Conservation (phyloP, 2,113 vertebrate genomes). For the Tretioscincus oriximinensis region DNA sequence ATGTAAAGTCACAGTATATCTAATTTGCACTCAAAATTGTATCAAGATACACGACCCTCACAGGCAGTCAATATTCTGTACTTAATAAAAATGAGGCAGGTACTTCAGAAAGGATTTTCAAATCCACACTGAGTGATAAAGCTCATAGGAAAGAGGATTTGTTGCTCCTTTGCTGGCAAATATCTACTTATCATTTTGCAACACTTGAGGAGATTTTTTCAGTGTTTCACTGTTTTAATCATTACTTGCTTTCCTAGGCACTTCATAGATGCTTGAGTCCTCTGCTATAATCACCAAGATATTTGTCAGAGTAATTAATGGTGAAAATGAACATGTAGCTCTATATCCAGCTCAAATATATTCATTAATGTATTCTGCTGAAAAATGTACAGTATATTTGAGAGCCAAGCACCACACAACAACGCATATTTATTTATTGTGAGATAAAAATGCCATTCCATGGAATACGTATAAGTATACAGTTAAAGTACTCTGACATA, state of each 20-base stretch:
- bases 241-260: not conserved
- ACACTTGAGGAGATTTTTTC: not conserved
- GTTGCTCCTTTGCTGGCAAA: not conserved
- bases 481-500: too few relatives aligned
- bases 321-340: not conserved
- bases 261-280: not conserved
- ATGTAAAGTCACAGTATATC: not conserved
- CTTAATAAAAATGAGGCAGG: not conserved
- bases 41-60: not conserved
- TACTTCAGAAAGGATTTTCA: not conserved
- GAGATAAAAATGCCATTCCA: too few relatives aligned
- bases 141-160: not conserved
- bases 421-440: too few relatives aligned
- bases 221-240: not conserved
- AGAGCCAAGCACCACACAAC: too few relatives aligned
- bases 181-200: not conserved
- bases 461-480: too few relatives aligned
- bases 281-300: not conserved
- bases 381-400: not conserved
- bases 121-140: not conserved
- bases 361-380: not conserved
- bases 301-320: not conserved
- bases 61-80: not conserved
- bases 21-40: not conserved
- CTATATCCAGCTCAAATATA: not conserved